phyloP scores from a whole-genome alignment of 2,888 invertebrate genomes.

The Dioctria linearis region DNA sequence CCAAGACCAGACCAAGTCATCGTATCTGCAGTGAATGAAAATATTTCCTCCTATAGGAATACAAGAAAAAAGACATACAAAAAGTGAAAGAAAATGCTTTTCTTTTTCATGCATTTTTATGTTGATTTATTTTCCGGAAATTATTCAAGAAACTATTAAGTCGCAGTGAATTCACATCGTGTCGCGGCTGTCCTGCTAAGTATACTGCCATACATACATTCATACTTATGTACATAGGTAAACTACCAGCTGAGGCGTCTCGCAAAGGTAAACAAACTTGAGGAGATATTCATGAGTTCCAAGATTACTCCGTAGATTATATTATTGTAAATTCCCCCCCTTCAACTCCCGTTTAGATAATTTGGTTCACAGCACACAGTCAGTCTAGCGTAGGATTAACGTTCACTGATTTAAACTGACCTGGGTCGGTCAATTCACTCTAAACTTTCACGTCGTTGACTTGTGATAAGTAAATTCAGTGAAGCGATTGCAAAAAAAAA shows the following conservation, averaged over 20 bases:
- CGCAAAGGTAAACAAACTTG: conserved; percentile 4
- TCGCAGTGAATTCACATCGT: background rate
- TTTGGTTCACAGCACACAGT: background rate
- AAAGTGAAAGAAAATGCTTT: background rate
- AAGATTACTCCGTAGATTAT: conserved; percentile 44
- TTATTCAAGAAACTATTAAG: conserved; percentile 25
- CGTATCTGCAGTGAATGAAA: conserved; percentile 21
- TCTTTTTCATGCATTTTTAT: conserved; percentile 12
- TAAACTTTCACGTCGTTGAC: background rate
- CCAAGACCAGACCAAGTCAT: background rate
- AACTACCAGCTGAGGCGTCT: background rate
- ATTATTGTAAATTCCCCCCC: background rate
- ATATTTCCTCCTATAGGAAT: background rate
- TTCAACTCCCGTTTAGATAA: background rate
- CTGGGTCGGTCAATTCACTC: background rate
- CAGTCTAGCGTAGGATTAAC: background rate
- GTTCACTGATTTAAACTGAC: conserved; percentile 7
- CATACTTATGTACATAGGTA: background rate
- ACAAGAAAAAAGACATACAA: background rate
- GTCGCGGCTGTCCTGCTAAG: too few species aligned
- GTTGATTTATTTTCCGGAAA: conserved; percentile 6
- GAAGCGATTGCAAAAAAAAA: background rate
- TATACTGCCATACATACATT: too few species aligned
- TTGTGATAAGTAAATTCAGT: background rate
- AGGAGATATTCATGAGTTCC: conserved; percentile 29